Evolutionary conservation across 2,113 vertebrate species (phyloP).

Genomic region (Equus quagga): DNA sequence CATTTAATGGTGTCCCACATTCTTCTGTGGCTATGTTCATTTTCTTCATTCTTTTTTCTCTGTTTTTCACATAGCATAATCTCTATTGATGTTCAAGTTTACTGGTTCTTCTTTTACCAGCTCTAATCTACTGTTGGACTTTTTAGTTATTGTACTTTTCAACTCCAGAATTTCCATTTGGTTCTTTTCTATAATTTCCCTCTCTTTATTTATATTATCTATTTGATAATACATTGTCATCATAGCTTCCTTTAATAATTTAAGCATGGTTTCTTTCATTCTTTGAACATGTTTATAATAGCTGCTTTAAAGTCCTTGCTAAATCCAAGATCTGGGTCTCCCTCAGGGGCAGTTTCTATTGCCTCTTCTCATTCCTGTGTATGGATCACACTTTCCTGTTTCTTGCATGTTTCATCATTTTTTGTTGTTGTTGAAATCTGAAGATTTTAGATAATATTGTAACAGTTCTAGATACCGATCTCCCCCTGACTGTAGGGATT

Average conservation of each 20-base stretch:
- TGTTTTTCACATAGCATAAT: neutral
- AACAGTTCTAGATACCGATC: neutral
- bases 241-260: neutral
- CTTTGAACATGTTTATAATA: neutral
- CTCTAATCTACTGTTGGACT: neutral
- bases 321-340: neutral
- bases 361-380: neutral
- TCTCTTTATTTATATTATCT: neutral
- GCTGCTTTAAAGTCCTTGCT: neutral
- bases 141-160: neutral
- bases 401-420: neutral
- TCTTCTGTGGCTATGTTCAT: neutral
- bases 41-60: neutral
- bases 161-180: neutral
- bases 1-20: neutral
- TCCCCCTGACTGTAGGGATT: neutral
- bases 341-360: neutral
- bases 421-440: neutral
- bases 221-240: neutral
- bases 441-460: neutral
- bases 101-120: neutral
- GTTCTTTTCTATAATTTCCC: neutral
- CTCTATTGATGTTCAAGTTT: neutral
- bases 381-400: neutral
- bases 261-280: neutral